Evolutionary conservation across 2,888 invertebrate genomes (phyloP).

Genomic region (Spisula subtruncata): DNA sequence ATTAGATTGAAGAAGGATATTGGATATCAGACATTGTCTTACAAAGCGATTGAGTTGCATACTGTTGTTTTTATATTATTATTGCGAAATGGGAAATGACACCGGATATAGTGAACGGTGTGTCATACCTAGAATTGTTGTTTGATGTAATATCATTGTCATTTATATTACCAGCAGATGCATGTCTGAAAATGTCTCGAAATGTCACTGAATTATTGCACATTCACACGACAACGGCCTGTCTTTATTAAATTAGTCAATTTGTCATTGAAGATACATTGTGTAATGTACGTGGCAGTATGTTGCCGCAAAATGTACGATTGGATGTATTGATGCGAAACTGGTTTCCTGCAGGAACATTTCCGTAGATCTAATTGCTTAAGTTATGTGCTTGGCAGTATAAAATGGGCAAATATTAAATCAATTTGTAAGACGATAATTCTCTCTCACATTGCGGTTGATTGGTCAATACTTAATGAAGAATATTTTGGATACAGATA

Average conservation of each 20-base stretch:
- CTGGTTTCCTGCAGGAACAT: conserved; percentile 27
- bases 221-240: not conserved
- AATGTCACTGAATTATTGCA: not conserved
- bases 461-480: conserved; percentile 9
- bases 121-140: not conserved
- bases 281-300: not conserved
- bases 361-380: conserved; percentile 38
- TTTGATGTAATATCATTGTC: not conserved
- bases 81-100: not conserved
- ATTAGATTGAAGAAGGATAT: not conserved
- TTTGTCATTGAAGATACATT: not conserved
- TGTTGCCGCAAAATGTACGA: no score
- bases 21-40: not conserved
- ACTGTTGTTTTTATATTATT: not conserved
- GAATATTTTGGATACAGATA: conserved; percentile 9
- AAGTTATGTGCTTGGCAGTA: conserved; percentile 31
- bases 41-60: not conserved
- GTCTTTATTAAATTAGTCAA: conserved; percentile 14
- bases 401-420: conserved; percentile 16
- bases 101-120: not conserved
- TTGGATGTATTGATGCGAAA: conserved; percentile 21
- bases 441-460: not conserved
- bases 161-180: not conserved
- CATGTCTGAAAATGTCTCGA: not conserved
- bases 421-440: not conserved